Evolutionary conservation across 2,888 invertebrate genomes (phyloP).

Genomic region (Cryptus armator): DNA sequence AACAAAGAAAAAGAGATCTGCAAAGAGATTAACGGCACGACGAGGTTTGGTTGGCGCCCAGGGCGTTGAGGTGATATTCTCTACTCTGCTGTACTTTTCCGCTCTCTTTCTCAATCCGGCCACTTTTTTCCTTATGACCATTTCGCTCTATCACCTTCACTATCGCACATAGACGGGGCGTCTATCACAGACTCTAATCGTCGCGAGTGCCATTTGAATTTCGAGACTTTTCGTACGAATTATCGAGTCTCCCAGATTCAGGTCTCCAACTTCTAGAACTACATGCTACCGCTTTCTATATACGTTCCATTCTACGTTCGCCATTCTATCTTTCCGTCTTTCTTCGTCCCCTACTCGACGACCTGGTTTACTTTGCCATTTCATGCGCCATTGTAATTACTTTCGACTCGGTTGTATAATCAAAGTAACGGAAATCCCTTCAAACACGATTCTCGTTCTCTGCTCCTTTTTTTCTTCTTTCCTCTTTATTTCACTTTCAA

Average conservation of each 20-base stretch:
- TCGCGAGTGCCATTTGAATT: slow-evolving; percentile 32
- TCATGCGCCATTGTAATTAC: slow-evolving; percentile 33
- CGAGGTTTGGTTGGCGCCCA: slow-evolving; percentile 23
- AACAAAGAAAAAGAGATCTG: slow-evolving; percentile 29
- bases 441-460: slow-evolving; percentile 3
- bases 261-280: background rate
- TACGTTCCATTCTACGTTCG: background rate
- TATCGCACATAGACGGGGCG: too few species aligned
- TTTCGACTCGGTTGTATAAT: slow-evolving; percentile 14
- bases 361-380: slow-evolving; percentile 30
- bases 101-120: background rate
- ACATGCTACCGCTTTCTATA: background rate
- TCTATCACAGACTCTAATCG: slow-evolving; percentile 27
- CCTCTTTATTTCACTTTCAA: slow-evolving; percentile 16
- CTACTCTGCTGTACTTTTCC: background rate
- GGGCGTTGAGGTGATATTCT: slow-evolving; percentile 28
- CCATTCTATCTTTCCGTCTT: background rate
- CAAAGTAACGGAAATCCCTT: slow-evolving; percentile 20
- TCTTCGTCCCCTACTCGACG: background rate
- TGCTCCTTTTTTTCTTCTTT: background rate
- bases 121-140: background rate
- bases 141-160: slow-evolving; percentile 4
- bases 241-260: background rate
- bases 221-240: slow-evolving; percentile 14
- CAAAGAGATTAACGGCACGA: slow-evolving; percentile 45